Evolutionary conservation across 2,797 vertebrate genomes (phyloP).

Genomic region (Scolopax bukidnonensis): DNA sequence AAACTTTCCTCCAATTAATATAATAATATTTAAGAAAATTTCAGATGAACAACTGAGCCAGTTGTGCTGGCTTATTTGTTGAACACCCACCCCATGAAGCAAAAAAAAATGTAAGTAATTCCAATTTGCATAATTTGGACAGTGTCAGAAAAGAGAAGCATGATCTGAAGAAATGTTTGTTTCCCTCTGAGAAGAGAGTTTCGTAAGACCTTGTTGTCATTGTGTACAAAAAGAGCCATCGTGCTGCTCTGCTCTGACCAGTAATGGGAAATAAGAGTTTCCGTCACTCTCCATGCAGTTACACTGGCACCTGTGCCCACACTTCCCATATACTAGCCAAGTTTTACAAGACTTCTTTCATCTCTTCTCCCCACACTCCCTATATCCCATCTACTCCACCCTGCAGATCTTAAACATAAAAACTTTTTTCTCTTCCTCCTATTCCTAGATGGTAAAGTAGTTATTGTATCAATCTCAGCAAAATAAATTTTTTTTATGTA

Average conservation of each 20-base stretch:
- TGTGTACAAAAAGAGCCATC: background rate
- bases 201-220: background rate
- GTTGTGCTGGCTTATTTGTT: background rate
- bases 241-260: background rate
- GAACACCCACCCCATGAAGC: background rate
- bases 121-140: background rate
- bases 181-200: background rate
- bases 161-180: background rate
- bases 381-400: background rate
- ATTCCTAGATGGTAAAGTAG: background rate
- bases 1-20: background rate
- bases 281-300: background rate
- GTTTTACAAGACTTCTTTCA: background rate
- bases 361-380: background rate
- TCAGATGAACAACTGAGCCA: background rate
- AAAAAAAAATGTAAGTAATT: background rate
- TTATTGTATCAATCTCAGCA: background rate
- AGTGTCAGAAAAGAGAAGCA: background rate
- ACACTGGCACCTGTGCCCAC: background rate
- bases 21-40: background rate
- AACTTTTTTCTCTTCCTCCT: background rate
- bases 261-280: background rate
- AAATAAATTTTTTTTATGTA: background rate
- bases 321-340: background rate
- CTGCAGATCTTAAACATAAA: background rate